Conservation (phyloP, 2,113 vertebrate species). For the Pelobates fuscus region DNA sequence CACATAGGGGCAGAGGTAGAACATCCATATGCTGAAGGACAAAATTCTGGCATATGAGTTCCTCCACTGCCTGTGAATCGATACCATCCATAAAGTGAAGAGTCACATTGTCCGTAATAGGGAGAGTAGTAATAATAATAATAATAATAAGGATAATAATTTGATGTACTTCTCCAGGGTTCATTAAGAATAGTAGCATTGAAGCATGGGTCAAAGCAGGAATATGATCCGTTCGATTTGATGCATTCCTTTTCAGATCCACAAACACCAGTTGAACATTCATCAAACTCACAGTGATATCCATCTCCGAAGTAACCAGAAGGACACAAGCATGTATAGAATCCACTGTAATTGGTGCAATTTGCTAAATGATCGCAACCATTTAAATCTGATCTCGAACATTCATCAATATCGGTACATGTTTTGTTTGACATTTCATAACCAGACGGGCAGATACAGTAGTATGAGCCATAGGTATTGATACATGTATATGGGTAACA, state of each 20-base stretch:
- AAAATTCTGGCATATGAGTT: conserved; percentile 48
- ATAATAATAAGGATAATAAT: fast-evolving
- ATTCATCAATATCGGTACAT: conserved; percentile 56
- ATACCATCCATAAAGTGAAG: conserved; percentile 36
- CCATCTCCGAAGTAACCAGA: conserved; percentile 52
- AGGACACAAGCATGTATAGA: conserved; percentile 54
- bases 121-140: neutral
- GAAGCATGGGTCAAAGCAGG: conserved; percentile 58
- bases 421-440: neutral
- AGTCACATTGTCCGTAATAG: fast-evolving
- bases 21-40: conserved; percentile 29
- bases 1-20: conserved; percentile 51
- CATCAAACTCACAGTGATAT: conserved; percentile 17
- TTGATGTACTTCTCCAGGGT: conserved; percentile 43
- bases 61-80: conserved; percentile 57
- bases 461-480: conserved; percentile 16
- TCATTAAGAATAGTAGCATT: conserved; percentile 48
- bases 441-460: neutral
- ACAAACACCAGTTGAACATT: neutral
- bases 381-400: conserved; percentile 17
- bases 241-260: conserved; percentile 14
- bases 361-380: conserved; percentile 54
- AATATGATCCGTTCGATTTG: neutral
- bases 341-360: conserved; percentile 52
- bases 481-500: conserved; percentile 34